Evolutionary conservation across 2,888 invertebrate genomes (phyloP).

Genomic region (Piscicola geometra): DNA sequence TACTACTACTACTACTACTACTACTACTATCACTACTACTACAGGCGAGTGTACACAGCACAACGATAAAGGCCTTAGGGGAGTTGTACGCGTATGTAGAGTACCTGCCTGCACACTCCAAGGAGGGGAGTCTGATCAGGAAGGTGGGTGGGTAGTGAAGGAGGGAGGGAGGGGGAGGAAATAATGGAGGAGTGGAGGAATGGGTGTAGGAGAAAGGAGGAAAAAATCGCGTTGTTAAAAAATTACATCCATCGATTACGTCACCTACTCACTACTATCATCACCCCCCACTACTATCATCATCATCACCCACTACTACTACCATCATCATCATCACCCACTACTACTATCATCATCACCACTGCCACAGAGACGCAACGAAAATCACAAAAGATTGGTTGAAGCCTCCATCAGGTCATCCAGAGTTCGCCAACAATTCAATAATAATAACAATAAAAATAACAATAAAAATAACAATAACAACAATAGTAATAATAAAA

Average conservation of each 20-base stretch:
- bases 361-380: not conserved
- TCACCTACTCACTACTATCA: too few species aligned
- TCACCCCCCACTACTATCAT: too few species aligned
- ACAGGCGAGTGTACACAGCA: not conserved
- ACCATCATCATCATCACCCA: too few species aligned
- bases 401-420: not conserved
- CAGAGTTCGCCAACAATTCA: not conserved
- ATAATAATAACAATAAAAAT: not conserved
- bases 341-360: too few species aligned
- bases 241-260: too few species aligned
- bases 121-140: not conserved
- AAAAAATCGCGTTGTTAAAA: too few species aligned
- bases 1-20: too few species aligned
- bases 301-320: too few species aligned
- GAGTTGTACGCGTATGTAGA: slow-evolving; percentile 1
- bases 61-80: not conserved
- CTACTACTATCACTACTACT: too few species aligned
- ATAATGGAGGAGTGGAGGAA: not conserved
- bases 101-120: not conserved
- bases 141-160: not conserved
- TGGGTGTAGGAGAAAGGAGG: too few species aligned
- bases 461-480: not conserved
- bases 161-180: too few species aligned
- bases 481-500: not conserved
- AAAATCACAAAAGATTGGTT: not conserved